Conservation (phyloP, 2,888 invertebrate genomes). For the Sepiola atlantica region DNA sequence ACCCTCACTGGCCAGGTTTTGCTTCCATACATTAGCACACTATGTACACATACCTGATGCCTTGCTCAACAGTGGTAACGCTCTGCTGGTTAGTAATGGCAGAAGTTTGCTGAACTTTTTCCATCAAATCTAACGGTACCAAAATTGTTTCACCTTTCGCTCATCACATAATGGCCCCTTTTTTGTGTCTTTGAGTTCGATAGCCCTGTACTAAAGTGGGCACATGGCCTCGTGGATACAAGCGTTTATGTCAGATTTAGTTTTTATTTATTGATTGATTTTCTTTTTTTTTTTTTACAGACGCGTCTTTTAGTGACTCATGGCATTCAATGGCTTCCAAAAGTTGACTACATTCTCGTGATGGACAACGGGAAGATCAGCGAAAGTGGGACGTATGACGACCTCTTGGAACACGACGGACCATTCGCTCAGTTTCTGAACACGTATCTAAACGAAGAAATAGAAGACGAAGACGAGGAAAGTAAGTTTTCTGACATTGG, state of each 20-base stretch:
- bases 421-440: constrained; percentile 78
- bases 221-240: too few relatives aligned
- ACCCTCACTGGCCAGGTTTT: too few relatives aligned
- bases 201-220: too few relatives aligned
- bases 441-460: constrained; percentile 75
- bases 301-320: constrained; percentile 96
- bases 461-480: constrained; percentile 68
- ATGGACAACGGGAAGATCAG: constrained; percentile 89
- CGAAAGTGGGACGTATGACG: constrained; percentile 91
- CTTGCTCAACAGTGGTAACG: too few relatives aligned
- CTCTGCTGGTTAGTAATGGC: too few relatives aligned
- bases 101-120: too few relatives aligned
- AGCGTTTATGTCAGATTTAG: background rate
- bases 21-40: too few relatives aligned
- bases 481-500: constrained; percentile 50
- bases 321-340: constrained; percentile 91
- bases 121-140: too few relatives aligned
- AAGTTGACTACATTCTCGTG: constrained; percentile 92
- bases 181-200: too few relatives aligned
- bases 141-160: too few relatives aligned
- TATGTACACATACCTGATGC: too few relatives aligned
- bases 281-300: constrained; percentile 66
- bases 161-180: too few relatives aligned
- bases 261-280: background rate
- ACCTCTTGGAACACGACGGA: constrained; percentile 86